phyloP scores from a whole-genome alignment of 2,888 invertebrate species.

The Ganaspis brasiliensis region DNA sequence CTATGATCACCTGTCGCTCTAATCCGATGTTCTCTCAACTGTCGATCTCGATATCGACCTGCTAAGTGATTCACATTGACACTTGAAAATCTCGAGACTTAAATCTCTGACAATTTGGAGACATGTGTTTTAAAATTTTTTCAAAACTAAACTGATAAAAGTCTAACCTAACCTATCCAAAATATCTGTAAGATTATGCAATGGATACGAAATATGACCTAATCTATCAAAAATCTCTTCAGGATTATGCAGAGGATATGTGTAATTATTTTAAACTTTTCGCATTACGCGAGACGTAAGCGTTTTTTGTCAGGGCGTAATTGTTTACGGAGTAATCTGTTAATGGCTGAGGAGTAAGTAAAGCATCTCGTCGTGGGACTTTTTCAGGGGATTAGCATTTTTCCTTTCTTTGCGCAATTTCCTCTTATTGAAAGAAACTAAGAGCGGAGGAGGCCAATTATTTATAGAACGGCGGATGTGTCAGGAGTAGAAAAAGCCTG shows the following conservation, averaged over 20 bases:
- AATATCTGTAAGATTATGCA: too few species aligned
- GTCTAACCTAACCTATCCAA: too few species aligned
- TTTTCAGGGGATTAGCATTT: conserved; percentile 23
- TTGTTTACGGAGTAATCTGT: neutral
- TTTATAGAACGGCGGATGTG: conserved; percentile 24
- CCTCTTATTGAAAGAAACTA: conserved; percentile 22
- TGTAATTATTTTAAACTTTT: too few species aligned
- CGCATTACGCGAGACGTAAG: neutral
- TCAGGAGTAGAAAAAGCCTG: neutral
- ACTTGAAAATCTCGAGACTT: neutral
- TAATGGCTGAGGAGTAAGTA: neutral
- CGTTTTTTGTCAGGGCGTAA: neutral
- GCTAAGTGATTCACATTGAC: conserved; percentile 11
- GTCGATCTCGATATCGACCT: conserved; percentile 7
- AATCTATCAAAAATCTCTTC: too few species aligned
- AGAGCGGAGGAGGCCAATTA: conserved; percentile 13
- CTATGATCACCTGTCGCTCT: conserved; percentile 29
- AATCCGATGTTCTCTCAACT: conserved; percentile 21
- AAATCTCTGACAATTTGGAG: too few species aligned
- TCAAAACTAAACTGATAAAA: too few species aligned
- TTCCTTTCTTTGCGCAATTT: conserved; percentile 17
- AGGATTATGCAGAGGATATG: too few species aligned
- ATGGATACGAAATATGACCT: too few species aligned
- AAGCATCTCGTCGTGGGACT: neutral
- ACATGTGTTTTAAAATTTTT: too few species aligned